Base-by-base conservation (phyloP, 2,797 vertebrate species). In the Hyperoplus lanceolatus region DNA sequence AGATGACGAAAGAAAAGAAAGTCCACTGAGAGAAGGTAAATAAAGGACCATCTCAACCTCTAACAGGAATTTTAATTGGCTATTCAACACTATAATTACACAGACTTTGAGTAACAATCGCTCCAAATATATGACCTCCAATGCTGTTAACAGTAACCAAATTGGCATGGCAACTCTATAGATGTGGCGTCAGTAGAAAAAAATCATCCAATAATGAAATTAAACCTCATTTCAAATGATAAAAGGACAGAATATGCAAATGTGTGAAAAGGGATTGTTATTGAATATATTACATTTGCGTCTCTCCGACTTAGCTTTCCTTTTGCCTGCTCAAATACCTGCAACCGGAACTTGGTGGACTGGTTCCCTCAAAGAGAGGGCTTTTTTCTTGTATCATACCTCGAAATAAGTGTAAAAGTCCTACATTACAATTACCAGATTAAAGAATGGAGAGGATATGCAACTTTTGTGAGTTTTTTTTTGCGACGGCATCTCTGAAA, bases 1-100 rank as follows among this genome's bases (percentile, higher is more conserved):
- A 57, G 87, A 70, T 85, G 78, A 84, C 79, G 83, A 85, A 83
- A 83, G 73, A 83, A 85, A 79, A 58, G 68, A 88, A 49, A 81
- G 81, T 89, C 89, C 82, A 74, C 71, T 82, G 90, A 92, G 80
- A 79, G 82, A 85, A 87, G 75, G 88, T 92, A 92, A 92, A 94
- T 94, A 92, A 93, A 93, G 77, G 83, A 92, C 88, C 89, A 91
- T 93, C 90, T 85, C 79, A 87, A 83, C 83, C 91, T 86, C 90
- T 83, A 89, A 90, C 79, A 82, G 80, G 83, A 81, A 91, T 91
- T 94, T 94, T 93, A 94, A 93, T 93, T 93, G 90, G 90, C 83
- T 90, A 91, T 94, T 95, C 84, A 91, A 82, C 75, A 73, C 89
- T 92, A 91, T 92, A 94, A 93, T 94, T 94, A 93, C 83, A 89